Evolutionary conservation across 2,888 invertebrate genomes (phyloP).

Genomic region (Gymnocheta viridis): DNA sequence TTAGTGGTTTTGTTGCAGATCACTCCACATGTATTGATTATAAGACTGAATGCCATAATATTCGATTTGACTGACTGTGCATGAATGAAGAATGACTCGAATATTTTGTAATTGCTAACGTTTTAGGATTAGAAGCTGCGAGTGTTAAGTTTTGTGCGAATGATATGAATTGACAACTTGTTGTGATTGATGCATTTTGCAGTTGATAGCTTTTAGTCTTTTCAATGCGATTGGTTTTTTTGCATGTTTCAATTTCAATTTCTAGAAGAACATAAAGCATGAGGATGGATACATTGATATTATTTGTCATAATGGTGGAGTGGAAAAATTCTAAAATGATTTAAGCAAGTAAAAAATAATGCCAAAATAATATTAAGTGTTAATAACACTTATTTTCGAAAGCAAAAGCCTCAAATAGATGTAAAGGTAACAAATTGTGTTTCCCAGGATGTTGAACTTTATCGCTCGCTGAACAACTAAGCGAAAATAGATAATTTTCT

Average conservation of each 20-base stretch:
- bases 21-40: constrained; percentile 21
- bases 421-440: no score
- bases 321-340: constrained; percentile 44
- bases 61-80: constrained; percentile 14
- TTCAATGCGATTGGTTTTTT: not conserved
- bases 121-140: not conserved
- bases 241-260: not conserved
- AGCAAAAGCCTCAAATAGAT: no score
- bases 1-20: constrained; percentile 31
- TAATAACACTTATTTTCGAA: no score
- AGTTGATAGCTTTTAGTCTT: constrained; percentile 23
- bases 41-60: not conserved
- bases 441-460: no score
- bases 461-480: no score
- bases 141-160: constrained; percentile 43
- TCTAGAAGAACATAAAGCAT: not conserved
- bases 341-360: constrained; percentile 31
- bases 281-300: not conserved
- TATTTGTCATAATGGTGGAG: not conserved
- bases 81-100: constrained; percentile 33
- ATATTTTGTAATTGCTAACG: constrained; percentile 42
- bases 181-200: constrained; percentile 65
- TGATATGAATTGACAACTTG: constrained; percentile 65
- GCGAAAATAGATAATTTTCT: no score
- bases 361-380: no score